phyloP scores from a whole-genome alignment of 2,797 vertebrate genomes.

The Pangasius djambal region DNA sequence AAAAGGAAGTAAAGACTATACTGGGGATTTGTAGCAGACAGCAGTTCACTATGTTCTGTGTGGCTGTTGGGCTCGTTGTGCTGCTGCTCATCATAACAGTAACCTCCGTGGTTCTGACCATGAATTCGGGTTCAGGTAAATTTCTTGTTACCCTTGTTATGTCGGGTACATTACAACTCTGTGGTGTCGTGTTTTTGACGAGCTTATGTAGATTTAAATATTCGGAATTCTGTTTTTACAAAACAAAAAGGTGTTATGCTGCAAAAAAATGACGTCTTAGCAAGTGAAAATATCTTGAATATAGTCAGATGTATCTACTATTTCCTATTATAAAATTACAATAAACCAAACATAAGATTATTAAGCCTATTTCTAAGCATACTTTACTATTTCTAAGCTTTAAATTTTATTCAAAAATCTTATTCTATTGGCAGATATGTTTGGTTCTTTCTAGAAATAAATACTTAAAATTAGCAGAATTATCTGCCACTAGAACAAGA shows the following conservation, averaged over 20 bases:
- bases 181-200: neutral
- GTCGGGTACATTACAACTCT: neutral
- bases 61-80: slow-evolving; percentile 53
- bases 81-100: slow-evolving; percentile 58
- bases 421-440: no score
- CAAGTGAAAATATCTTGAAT: no score
- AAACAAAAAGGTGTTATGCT: neutral
- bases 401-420: no score
- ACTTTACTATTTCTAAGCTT: no score
- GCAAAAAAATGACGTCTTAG: no score
- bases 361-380: no score
- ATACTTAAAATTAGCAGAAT: no score
- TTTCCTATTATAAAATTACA: no score
- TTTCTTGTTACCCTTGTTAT: neutral
- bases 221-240: neutral
- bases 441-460: no score
- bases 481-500: no score
- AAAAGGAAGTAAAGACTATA: slow-evolving; percentile 23
- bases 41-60: slow-evolving; percentile 57
- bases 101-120: slow-evolving; percentile 55
- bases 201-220: neutral
- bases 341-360: no score
- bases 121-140: slow-evolving; percentile 53
- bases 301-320: no score
- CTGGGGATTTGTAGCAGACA: slow-evolving; percentile 57